phyloP scores from a whole-genome alignment of 2,797 vertebrate genomes.

The Erpetoichthys calabaricus region DNA sequence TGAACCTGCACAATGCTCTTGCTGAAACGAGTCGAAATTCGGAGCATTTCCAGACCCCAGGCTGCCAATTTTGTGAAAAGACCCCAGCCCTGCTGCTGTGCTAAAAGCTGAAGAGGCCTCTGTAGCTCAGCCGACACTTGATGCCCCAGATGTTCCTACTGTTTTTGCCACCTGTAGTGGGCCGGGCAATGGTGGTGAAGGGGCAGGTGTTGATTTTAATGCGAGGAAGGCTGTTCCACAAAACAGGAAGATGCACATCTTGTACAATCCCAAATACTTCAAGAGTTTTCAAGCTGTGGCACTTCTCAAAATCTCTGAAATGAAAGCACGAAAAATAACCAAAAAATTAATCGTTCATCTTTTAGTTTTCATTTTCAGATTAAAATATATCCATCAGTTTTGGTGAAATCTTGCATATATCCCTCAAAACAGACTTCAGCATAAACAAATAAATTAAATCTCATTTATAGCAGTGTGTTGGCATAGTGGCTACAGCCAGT shows the following conservation, averaged over 20 bases:
- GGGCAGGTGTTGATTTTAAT: conserved; percentile 65
- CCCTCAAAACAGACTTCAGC: no score
- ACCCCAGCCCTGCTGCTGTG: neutral
- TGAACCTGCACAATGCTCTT: no score
- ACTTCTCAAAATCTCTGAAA: conserved; percentile 62
- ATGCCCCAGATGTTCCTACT: conserved; percentile 65
- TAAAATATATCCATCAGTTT: no score
- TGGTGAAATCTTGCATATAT: no score
- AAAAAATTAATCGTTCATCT: conserved; percentile 10
- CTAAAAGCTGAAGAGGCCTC: neutral
- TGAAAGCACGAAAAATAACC: conserved; percentile 3
- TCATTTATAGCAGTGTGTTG: no score
- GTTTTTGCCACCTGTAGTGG: conserved; percentile 42
- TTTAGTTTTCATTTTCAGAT: no score
- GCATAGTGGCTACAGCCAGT: no score
- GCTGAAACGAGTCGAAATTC: no score
- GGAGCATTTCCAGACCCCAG: no score
- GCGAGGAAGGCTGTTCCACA: conserved; percentile 56
- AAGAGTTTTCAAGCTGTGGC: conserved; percentile 55
- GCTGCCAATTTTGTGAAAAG: neutral
- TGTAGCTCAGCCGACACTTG: conserved; percentile 51
- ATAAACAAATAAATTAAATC: no score
- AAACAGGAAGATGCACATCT: conserved; percentile 49
- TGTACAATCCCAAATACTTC: conserved; percentile 76
- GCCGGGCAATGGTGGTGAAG: conserved; percentile 67